These are phyloP conservation scores for Numida meleagris DNA, from an alignment of 2,113 vertebrate species.

Conservation along the genomic window DNA sequence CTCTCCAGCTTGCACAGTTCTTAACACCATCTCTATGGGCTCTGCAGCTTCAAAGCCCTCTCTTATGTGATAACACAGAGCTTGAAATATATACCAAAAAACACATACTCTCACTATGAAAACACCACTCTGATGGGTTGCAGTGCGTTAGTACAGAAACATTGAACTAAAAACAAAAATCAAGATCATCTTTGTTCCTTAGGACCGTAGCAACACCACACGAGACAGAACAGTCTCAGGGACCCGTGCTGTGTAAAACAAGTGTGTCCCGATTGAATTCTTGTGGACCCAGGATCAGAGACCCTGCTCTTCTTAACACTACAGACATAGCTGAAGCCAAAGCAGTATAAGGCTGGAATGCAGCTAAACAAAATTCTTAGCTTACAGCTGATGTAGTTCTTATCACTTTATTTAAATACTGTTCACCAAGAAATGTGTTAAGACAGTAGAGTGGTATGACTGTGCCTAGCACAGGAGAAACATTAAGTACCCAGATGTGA, in stretches of 20 bases:
- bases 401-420: background rate
- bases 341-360: background rate
- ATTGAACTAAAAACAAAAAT: background rate
- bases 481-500: background rate
- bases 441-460: background rate
- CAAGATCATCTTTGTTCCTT: background rate
- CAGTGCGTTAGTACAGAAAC: background rate
- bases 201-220: background rate
- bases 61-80: background rate
- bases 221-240: background rate
- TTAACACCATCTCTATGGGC: background rate
- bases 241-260: background rate
- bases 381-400: background rate
- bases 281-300: background rate
- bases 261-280: accelerated
- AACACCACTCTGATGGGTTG: background rate
- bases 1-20: background rate
- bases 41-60: background rate
- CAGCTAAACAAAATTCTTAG: background rate
- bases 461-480: background rate
- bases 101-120: background rate
- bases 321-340: background rate
- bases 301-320: accelerated
- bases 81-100: background rate
- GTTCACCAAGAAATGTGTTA: background rate